Conservation (phyloP, 2,888 invertebrate species). For the Brenthis hecate region DNA sequence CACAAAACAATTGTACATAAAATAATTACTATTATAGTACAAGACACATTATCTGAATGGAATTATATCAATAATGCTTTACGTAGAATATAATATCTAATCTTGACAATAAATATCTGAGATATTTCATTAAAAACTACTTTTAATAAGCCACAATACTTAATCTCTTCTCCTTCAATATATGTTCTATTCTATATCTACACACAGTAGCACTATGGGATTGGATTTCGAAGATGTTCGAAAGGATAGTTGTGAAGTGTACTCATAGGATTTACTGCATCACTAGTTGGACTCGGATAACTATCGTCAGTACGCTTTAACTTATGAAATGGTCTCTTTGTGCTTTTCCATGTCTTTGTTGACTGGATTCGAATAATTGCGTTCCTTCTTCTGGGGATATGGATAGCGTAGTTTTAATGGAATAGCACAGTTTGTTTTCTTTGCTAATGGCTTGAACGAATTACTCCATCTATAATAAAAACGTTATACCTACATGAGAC, state of each 20-base stretch:
- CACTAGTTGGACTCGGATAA: conserved; percentile 74
- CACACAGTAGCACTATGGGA: conserved; percentile 50
- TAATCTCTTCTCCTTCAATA: background rate
- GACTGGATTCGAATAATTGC: conserved; percentile 72
- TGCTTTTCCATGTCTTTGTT: conserved; percentile 65
- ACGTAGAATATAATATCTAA: too few relatives aligned
- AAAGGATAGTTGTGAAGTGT: conserved; percentile 66
- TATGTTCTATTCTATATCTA: background rate
- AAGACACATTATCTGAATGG: too few relatives aligned
- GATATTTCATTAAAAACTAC: too few relatives aligned
- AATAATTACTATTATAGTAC: too few relatives aligned
- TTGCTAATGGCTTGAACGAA: conserved; percentile 65
- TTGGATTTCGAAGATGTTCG: conserved; percentile 53
- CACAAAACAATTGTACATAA: too few relatives aligned
- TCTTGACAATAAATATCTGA: background rate
- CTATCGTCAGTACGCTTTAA: conserved; percentile 69
- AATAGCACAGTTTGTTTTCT: conserved; percentile 69
- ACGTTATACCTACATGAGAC: conserved; percentile 46
- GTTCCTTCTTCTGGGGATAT: conserved; percentile 63
- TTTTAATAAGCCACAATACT: background rate
- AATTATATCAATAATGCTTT: too few relatives aligned
- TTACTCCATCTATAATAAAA: conserved; percentile 57
- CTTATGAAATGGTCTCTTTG: conserved; percentile 75
- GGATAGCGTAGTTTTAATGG: conserved; percentile 67
- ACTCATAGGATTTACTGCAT: conserved; percentile 73